phyloP scores from a whole-genome alignment of 2,797 vertebrate genomes.

The Periparus ater region DNA sequence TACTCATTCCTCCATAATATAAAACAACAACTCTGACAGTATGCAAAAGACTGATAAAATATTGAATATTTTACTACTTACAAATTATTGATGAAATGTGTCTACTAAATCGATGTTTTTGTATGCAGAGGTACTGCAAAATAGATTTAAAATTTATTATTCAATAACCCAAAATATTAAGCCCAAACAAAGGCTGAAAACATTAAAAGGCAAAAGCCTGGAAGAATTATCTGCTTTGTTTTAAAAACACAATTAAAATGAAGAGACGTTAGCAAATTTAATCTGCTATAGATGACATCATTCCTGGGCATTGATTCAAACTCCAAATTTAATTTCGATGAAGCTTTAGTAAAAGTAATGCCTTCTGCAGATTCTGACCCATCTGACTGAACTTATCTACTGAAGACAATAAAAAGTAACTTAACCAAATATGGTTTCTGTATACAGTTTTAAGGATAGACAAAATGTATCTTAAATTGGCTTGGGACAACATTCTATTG shows the following conservation, averaged over 20 bases:
- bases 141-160: neutral
- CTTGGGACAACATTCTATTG: neutral
- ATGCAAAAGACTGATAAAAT: neutral
- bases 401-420: slow-evolving; percentile 29
- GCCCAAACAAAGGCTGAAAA: slow-evolving; percentile 28
- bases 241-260: slow-evolving; percentile 48
- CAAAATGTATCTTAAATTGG: neutral
- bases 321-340: slow-evolving; percentile 65
- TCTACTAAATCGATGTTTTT: neutral
- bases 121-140: neutral
- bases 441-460: slow-evolving; percentile 13
- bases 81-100: neutral
- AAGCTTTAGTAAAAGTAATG: slow-evolving; percentile 53
- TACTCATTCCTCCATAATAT: neutral
- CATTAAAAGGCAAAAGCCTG: slow-evolving; percentile 26
- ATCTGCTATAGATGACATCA: slow-evolving; percentile 65
- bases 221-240: slow-evolving; percentile 52
- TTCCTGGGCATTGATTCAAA: slow-evolving; percentile 58
- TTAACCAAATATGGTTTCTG: slow-evolving; percentile 20
- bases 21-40: neutral
- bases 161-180: neutral
- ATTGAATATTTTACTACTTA: neutral
- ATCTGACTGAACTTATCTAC: slow-evolving; percentile 25
- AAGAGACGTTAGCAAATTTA: slow-evolving; percentile 48
- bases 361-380: slow-evolving; percentile 47